Percentiles rank a stretch among this genome's conserved stretches.
phyloP scores from a whole-genome alignment of 2,888 invertebrate species.

The Chromoteleia sp. region DNA sequence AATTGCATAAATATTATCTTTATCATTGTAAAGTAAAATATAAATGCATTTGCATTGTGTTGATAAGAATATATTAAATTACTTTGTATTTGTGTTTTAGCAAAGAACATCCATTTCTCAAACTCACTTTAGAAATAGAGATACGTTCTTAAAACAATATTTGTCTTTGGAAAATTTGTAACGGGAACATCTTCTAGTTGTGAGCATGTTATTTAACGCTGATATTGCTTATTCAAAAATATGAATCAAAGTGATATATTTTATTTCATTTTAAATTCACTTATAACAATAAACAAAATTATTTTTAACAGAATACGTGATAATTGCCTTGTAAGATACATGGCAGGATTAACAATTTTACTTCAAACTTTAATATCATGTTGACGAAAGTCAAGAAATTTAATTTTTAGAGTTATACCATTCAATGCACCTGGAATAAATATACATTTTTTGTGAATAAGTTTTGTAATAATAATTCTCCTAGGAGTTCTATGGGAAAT shows the following conservation, averaged over 20 bases:
- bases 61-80: not conserved
- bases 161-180: slow-evolving; percentile 16
- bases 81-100: slow-evolving; percentile 10
- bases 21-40: too few relatives aligned
- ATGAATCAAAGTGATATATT: slow-evolving; percentile 4
- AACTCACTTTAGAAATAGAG: slow-evolving; percentile 25
- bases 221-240: slow-evolving; percentile 15
- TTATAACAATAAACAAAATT: not conserved
- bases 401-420: too few relatives aligned
- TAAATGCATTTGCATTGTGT: not conserved
- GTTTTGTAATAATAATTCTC: too few relatives aligned
- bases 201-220: slow-evolving; percentile 6
- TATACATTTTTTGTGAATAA: too few relatives aligned
- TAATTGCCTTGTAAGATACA: too few relatives aligned
- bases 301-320: too few relatives aligned
- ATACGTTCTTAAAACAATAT: slow-evolving; percentile 48
- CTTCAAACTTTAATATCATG: too few relatives aligned
- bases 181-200: slow-evolving; percentile 11
- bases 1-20: too few relatives aligned
- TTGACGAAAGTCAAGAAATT: too few relatives aligned
- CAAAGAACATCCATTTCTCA: not conserved
- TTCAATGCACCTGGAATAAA: too few relatives aligned
- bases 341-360: too few relatives aligned
- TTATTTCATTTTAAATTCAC: slow-evolving; percentile 8
- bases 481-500: too few relatives aligned